Evolutionary conservation across 2,797 vertebrate genomes (phyloP).

Genomic region (Pseudomugil gertrudae): DNA sequence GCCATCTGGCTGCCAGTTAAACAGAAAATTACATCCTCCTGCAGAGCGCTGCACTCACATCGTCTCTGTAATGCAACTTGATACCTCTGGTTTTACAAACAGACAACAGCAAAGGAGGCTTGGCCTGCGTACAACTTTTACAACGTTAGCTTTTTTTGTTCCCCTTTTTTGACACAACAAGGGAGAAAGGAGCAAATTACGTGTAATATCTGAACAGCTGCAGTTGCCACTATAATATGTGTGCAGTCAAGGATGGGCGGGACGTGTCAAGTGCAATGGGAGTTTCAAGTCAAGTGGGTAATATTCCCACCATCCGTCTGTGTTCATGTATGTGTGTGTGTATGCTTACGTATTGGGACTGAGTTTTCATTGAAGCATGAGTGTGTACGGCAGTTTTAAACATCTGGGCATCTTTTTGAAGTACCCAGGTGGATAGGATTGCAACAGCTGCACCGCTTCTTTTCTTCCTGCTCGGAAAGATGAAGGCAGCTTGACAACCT

Average conservation of each 20-base stretch:
- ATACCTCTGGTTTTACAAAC: conserved; percentile 8
- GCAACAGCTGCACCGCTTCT: conserved; percentile 74
- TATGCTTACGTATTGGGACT: conserved; percentile 11
- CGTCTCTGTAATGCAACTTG: neutral
- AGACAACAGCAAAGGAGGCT: neutral
- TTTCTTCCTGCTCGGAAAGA: conserved; percentile 53
- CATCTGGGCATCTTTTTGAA: conserved; percentile 81
- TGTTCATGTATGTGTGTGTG: conserved; percentile 15
- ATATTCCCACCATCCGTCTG: conserved; percentile 57
- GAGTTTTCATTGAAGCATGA: conserved; percentile 31
- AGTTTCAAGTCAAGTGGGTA: conserved; percentile 68
- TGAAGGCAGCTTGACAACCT: conserved; percentile 72
- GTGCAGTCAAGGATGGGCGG: conserved; percentile 54
- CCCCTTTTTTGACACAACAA: conserved; percentile 2
- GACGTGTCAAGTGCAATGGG: conserved; percentile 64
- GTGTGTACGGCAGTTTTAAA: conserved; percentile 53
- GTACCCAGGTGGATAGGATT: conserved; percentile 71
- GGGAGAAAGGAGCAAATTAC: conserved; percentile 39
- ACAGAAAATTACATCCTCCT: conserved; percentile 40
- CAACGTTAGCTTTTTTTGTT: neutral
- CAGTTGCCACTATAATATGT: conserved; percentile 29
- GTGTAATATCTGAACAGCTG: conserved; percentile 58
- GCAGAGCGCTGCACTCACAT: conserved; percentile 6
- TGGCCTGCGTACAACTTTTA: neutral
- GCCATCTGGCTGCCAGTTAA: conserved; percentile 60